A percentile compares a stretch with the other conserved stretches of the same genome.
Conservation (phyloP, 2,888 invertebrate species). For the Limnephilus auricula region DNA sequence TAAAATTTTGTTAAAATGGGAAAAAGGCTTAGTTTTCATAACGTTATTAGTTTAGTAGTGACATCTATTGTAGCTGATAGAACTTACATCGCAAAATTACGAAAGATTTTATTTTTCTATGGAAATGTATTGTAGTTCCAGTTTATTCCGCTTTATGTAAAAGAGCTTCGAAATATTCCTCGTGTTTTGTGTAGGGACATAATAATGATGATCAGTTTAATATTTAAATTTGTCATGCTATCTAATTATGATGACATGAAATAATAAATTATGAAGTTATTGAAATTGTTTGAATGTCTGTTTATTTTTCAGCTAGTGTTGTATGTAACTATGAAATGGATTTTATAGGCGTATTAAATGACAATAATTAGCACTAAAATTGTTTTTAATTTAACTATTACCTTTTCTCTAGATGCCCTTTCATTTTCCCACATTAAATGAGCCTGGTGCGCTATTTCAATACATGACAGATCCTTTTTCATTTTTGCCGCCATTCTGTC, state of each 20-base stretch:
- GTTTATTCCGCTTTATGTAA: neutral
- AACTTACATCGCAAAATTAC: neutral
- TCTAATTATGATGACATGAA: neutral
- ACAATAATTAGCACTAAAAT: neutral
- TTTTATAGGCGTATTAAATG: neutral
- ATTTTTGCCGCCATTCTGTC: constrained; percentile 75
- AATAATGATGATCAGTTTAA: neutral
- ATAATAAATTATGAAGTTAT: neutral
- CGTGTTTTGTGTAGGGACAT: neutral
- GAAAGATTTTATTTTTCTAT: neutral
- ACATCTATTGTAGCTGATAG: neutral
- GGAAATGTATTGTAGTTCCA: neutral
- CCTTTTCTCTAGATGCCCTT: constrained; percentile 72
- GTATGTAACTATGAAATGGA: neutral
- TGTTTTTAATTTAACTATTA: constrained; percentile 62
- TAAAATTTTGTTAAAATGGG: too few species aligned
- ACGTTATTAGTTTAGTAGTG: neutral
- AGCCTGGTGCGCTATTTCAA: constrained; percentile 75
- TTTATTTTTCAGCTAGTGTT: neutral
- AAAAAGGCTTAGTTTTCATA: neutral
- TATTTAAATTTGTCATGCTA: neutral
- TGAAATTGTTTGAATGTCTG: neutral
- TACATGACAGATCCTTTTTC: constrained; percentile 72
- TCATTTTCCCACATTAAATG: constrained; percentile 76
- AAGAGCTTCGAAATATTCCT: neutral